Evolutionary conservation across 2,888 invertebrate species (phyloP), one percentile per base, ranked within the genome.

Genomic region (Panorpa germanica): DNA sequence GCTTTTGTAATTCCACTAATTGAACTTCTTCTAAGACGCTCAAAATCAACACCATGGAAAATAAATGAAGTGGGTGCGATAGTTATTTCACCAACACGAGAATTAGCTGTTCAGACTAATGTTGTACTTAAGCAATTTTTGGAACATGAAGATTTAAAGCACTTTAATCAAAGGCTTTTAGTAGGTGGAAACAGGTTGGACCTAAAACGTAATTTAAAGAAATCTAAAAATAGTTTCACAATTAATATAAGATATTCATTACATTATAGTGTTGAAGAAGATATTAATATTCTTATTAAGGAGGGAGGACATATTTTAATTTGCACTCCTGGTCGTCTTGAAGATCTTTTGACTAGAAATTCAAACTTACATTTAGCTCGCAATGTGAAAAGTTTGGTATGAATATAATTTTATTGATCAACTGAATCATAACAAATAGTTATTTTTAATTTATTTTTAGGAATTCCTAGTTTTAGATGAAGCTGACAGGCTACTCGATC

Each of bases 391-490:
- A 72, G 75, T 44, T 53, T 88, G 61, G 82, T 82, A 55, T 53
- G 55, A 19, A 19, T 28, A 10, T 10, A 17, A 22, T 34, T 17
- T 18, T 29, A 24, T 32, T 18, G 4, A 22, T 31, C 29, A 11
- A 27, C 19, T 12, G 12, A 27, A 16, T 12, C n/a, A n/a, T n/a
- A n/a, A n/a, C n/a, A n/a, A n/a, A 11, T 11, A 24, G 9, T 19
- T 18, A 19, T 4, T 28, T 20, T 21, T 2, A 16, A 22, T 23
- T 23, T 21, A 5, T 38, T 56, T 54, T 16, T 44, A 82, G 74
- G 95, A 98, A 54, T 61, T 98, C 23, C 53, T 98, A 19, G 71
- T 99, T 2, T 59, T 98, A 14, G 98, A 99, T 50, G 98, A 98
- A 62, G 96, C 96, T 0, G 98, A 99, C 53, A 69, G 88, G 25